Base-by-base conservation (phyloP, 2,797 vertebrate species). In the Cyclopterus lumpus region DNA sequence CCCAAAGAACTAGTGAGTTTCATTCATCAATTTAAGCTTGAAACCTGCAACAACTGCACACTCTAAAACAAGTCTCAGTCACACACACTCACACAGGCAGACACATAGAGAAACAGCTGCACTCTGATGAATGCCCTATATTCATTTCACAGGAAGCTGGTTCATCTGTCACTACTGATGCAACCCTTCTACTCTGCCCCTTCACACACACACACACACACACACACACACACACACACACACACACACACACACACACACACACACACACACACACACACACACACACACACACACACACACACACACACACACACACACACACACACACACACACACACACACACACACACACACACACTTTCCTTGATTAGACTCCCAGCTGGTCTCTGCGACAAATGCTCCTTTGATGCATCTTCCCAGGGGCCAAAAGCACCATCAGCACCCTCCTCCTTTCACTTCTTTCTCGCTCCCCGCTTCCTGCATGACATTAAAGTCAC, bases 331-430 rank as follows among this genome's bases (percentile, higher is more conserved):
- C 24, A 6, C 59, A 10, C 58, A 60, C n/a, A 24, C 58, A 16
- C 58, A 77, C 79, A 81, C 89, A 85, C 83, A 81, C 84, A 79
- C 83, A 71, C 74, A 53, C 75, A 71, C 61, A 75, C 85, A 87
- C 73, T 77, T 80, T 88, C 83, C 87, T 80, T 88, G 89, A 93
- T 93, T 92, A 87, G 89, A 86, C 91, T 86, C 90, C 91, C 95
- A 95, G 95, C 94, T 95, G 94, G 84, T 86, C 86, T 84, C 75
- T 85, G 82, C 88, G 80, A 95, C 93, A 95, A 95, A 94, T 84
- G 89, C 89, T 90, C 80, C 87, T 92, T 94, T 93, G 92, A 94
- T 91, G 91, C 86, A 70, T 91, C 89, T 90, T 93, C 85, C 89
- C 75, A 78, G 86, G 83, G 82, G 89, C 89, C 88, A 86, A 72